These are phyloP conservation scores for Fringilla coelebs DNA, from an alignment of 2,797 vertebrate species.

Conservation along the genomic window DNA sequence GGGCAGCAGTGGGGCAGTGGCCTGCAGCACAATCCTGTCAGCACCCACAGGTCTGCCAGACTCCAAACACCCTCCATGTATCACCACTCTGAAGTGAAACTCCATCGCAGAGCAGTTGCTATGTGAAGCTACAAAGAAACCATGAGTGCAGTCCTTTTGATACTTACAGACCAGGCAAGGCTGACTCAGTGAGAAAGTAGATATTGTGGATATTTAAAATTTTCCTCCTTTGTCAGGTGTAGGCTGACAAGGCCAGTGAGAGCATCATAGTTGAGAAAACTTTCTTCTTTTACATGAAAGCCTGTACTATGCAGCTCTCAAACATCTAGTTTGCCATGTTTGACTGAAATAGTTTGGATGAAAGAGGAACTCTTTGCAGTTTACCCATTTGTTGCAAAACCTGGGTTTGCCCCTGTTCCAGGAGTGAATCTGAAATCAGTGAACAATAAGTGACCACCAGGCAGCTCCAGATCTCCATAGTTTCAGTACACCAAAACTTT, in stretches of 20 bases:
- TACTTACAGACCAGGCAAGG: background rate
- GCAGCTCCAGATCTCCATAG: background rate
- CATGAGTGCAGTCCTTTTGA: background rate
- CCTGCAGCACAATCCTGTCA: background rate
- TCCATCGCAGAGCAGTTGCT: background rate
- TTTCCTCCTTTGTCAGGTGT: background rate
- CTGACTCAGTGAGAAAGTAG: background rate
- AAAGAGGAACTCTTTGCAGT: background rate
- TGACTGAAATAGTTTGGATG: background rate
- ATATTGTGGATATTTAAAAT: background rate
- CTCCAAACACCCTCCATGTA: fast-evolving
- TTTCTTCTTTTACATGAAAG: background rate
- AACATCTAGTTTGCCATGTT: background rate
- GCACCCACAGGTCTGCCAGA: fast-evolving
- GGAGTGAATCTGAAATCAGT: background rate
- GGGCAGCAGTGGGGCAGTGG: background rate
- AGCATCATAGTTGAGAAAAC: background rate
- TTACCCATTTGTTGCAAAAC: background rate
- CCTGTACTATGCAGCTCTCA: background rate
- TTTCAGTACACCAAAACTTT: background rate
- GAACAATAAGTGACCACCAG: background rate
- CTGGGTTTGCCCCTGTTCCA: background rate
- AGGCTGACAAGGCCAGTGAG: background rate
- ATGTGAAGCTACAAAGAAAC: background rate
- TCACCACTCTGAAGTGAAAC: background rate